phyloP scores from a whole-genome alignment of 2,797 vertebrate species.

The Syngnathus rostellatus region DNA sequence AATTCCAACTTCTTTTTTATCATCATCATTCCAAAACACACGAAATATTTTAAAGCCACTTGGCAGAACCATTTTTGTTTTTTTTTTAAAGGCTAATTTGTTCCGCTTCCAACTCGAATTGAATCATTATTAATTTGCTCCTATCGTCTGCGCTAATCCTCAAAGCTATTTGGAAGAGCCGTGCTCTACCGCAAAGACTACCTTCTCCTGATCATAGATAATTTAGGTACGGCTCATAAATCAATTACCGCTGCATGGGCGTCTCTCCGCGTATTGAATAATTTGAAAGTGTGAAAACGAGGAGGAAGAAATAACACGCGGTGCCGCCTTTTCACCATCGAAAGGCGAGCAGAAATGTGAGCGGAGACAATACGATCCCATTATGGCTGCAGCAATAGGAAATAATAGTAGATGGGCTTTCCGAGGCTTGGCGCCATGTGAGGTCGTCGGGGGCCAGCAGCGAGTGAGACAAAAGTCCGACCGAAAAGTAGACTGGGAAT shows the following conservation, averaged over 20 bases:
- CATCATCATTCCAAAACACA: background rate
- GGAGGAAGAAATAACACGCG: constrained; percentile 9
- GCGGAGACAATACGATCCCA: constrained; percentile 25
- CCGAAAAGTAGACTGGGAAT: constrained; percentile 35
- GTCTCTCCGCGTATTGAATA: background rate
- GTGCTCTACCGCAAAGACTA: background rate
- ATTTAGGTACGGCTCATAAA: background rate
- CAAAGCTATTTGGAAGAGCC: background rate
- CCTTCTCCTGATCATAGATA: background rate
- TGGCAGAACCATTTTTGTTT: no score
- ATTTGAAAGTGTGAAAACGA: constrained; percentile 8
- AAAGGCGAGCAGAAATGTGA: constrained; percentile 19
- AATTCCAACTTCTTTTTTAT: constrained; percentile 30
- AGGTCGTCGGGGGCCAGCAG: constrained; percentile 35
- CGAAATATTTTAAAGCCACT: background rate
- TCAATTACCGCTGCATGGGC: constrained; percentile 1
- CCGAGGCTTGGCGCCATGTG: constrained; percentile 17
- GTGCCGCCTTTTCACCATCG: constrained; percentile 14
- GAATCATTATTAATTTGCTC: background rate
- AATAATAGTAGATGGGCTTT: constrained; percentile 21
- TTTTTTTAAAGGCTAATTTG: background rate
- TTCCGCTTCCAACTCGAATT: background rate
- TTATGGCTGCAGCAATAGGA: constrained; percentile 22
- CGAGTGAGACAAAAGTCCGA: constrained; percentile 15
- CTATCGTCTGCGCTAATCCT: background rate